Conservation (phyloP, 1,140 invertebrate genomes). For the Anthonomus grandis region DNA sequence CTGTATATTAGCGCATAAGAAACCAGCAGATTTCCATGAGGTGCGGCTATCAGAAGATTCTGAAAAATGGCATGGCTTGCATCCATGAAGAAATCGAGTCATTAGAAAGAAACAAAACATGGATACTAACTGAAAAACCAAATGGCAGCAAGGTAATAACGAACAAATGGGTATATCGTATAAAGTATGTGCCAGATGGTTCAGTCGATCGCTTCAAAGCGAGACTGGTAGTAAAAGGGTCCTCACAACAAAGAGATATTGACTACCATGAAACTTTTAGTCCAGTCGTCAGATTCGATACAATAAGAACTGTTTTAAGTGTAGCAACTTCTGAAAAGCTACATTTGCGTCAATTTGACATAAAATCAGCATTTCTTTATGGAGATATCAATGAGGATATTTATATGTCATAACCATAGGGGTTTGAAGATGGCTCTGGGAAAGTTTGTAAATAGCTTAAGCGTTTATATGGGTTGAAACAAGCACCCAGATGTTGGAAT, state of each 20-base stretch:
- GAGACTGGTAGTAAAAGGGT: conserved; percentile 46
- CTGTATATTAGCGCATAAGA: too few species aligned
- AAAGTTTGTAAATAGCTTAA: conserved; percentile 45
- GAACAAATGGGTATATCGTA: too few species aligned
- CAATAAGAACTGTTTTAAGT: conserved; percentile 44
- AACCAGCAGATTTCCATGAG: too few species aligned
- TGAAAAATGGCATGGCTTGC: neutral
- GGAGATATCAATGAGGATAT: conserved; percentile 46
- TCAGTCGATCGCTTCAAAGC: conserved; percentile 30
- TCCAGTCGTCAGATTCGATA: conserved; percentile 44
- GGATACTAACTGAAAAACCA: conserved; percentile 37
- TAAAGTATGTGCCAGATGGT: too few species aligned
- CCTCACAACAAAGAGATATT: conserved; percentile 38
- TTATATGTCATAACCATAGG: too few species aligned
- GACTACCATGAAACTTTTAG: conserved; percentile 51
- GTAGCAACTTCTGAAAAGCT: conserved; percentile 27
- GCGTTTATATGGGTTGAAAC: conserved; percentile 49
- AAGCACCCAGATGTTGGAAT: conserved; percentile 3
- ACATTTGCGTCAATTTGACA: too few species aligned
- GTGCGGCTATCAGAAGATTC: conserved; percentile 35
- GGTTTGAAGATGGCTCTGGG: too few species aligned
- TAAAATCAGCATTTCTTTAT: conserved; percentile 51
- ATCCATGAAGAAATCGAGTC: neutral
- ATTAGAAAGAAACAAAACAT: too few species aligned
- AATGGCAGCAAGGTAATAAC: conserved; percentile 32